Evolutionary conservation across 2,888 invertebrate species (phyloP), one percentile per base, ranked within the genome.

Genomic region (Drosophila quinaria): DNA sequence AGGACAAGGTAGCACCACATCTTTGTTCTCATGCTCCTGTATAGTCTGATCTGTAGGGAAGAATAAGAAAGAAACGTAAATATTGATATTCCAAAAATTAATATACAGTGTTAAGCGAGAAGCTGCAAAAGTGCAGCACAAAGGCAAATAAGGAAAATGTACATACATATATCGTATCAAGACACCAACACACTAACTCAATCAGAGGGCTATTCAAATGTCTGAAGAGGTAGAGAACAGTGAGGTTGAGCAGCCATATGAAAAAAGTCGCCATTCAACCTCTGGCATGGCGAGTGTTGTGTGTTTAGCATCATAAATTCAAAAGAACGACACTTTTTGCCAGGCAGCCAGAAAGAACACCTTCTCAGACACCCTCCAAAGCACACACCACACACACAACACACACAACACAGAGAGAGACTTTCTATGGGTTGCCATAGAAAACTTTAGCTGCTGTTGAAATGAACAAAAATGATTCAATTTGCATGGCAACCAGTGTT

Each of bases 1-100:
- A 58, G 94, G 94, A 92, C 96, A 96, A 4, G 95, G 95, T 76
- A 96, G 93, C 70, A 93, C 93, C 67, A 95, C 95, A 74, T 94
- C 88, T 72, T 92, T 90, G 71, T 92, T 93, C 82, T 92, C 92
- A 81, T 91, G 91, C 70, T 91, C 90, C 90, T 91, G 59, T 91
- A 92, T 90, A 59, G 83, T 86, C 82, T 90, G 85, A 91, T 92
- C 93, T 93, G 80, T 0, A 91, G 89, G 10, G 22, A n/a, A 17
- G 9, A 41, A 33, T 13, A 15, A 15, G 39, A 33, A 42, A 5
- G 17, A 46, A 9, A 37, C 31, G 35, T 11, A 55, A 66, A 70
- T 37, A 42, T 22, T 13, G 29, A 68, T 41, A 51, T 58, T 44
- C 22, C 15, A n/a, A 65, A 65, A 39, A 78, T 74, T 62, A 59